These are phyloP conservation scores for Dryococelus australis DNA, from an alignment of 2,888 invertebrate species.

Conservation along the genomic window DNA sequence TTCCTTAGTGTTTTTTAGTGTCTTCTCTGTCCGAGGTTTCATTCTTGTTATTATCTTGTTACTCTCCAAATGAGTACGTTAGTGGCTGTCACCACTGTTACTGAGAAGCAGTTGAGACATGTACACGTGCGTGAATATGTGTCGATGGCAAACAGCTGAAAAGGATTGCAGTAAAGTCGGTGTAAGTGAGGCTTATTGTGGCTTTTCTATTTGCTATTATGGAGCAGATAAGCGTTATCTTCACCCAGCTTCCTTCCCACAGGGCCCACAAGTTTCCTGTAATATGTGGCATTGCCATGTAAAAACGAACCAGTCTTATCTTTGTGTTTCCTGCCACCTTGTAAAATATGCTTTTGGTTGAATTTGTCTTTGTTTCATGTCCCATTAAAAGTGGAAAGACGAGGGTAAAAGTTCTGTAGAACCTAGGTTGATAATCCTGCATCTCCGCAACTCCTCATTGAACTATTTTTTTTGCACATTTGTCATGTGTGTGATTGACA, in stretches of 20 bases:
- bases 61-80: background rate
- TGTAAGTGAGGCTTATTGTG: background rate
- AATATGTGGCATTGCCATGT: background rate
- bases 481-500: too few relatives aligned
- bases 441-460: too few relatives aligned
- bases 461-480: too few relatives aligned
- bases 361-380: background rate
- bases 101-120: background rate
- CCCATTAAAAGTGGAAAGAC: background rate
- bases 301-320: background rate
- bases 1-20: background rate
- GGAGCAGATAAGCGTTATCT: background rate
- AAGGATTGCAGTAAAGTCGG: background rate
- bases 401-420: too few relatives aligned
- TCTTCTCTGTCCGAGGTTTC: background rate
- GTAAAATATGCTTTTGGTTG: background rate
- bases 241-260: background rate
- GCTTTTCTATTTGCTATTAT: background rate
- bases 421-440: too few relatives aligned
- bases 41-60: background rate
- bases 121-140: background rate
- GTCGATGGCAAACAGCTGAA: background rate
- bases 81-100: background rate
- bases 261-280: constrained; percentile 8
- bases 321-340: background rate